Percentiles rank a stretch among this genome's conserved stretches.
phyloP scores from a whole-genome alignment of 1,140 invertebrate species.

The Lordiphosa stackelbergi region DNA sequence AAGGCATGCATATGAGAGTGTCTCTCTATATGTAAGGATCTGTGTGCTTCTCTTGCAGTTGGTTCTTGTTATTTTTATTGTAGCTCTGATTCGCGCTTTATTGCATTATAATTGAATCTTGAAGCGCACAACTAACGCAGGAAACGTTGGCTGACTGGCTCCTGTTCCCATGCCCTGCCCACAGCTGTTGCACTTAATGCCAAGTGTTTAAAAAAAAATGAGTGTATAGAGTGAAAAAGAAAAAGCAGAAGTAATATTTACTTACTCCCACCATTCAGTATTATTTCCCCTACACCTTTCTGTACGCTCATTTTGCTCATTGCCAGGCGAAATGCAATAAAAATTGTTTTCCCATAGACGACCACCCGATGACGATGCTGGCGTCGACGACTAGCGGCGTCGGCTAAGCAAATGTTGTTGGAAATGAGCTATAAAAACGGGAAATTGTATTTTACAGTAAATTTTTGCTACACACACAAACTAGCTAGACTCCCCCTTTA shows the following conservation, averaged over 20 bases:
- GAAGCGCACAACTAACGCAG: constrained; percentile 72
- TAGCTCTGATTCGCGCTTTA: constrained; percentile 74
- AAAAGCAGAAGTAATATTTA: constrained; percentile 53
- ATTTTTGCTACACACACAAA: constrained; percentile 62
- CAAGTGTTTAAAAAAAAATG: constrained; percentile 64
- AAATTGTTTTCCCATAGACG: constrained; percentile 72
- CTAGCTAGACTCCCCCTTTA: constrained; percentile 42
- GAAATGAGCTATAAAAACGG: constrained; percentile 73
- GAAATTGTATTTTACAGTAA: constrained; percentile 74
- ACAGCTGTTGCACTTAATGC: constrained; percentile 69
- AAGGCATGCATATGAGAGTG: constrained; percentile 8
- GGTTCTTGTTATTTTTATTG: constrained; percentile 70
- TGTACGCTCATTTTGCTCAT: constrained; percentile 53
- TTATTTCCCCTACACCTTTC: constrained; percentile 5
- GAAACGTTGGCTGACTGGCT: constrained; percentile 66
- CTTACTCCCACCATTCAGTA: constrained; percentile 43
- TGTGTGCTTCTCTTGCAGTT: constrained; percentile 19
- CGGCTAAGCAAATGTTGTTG: constrained; percentile 69
- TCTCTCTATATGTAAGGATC: constrained; percentile 14
- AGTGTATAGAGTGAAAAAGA: constrained; percentile 1
- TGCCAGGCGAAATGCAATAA: constrained; percentile 70
- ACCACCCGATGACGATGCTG: constrained; percentile 7
- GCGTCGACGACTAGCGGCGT: constrained; percentile 12
- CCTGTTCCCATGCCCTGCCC: constrained; percentile 24
- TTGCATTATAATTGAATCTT: constrained; percentile 76